phyloP scores from a whole-genome alignment of 2,888 invertebrate species.

The Synanthedon vespiformis region DNA sequence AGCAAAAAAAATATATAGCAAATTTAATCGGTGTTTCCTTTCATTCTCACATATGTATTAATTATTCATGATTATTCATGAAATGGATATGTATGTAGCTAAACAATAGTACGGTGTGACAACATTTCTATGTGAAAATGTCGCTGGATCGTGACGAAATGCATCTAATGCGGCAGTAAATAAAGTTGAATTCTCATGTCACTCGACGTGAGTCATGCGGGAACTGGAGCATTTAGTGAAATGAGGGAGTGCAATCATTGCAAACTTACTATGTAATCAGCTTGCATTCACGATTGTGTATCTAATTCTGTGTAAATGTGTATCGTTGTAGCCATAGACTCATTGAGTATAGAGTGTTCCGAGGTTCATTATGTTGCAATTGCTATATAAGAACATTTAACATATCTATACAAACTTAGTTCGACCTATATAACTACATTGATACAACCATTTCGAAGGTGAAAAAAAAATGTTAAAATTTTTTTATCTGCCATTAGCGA shows the following conservation, averaged over 20 bases:
- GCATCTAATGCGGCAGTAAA: neutral
- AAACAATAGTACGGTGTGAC: neutral
- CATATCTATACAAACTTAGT: too few relatives aligned
- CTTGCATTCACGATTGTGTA: too few relatives aligned
- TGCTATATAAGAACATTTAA: too few relatives aligned
- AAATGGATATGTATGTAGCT: neutral
- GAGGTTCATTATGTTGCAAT: too few relatives aligned
- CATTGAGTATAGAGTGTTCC: too few relatives aligned
- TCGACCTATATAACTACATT: too few relatives aligned
- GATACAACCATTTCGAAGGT: too few relatives aligned
- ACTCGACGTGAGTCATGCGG: constrained; percentile 5
- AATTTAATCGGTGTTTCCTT: constrained; percentile 5
- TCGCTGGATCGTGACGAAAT: constrained; percentile 1
- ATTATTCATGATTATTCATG: neutral
- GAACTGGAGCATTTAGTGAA: constrained; percentile 23
- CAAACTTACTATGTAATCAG: too few relatives aligned
- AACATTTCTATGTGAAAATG: constrained; percentile 7
- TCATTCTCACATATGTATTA: constrained; percentile 8
- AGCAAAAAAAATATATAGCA: neutral
- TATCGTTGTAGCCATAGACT: too few relatives aligned
- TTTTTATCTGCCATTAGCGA: too few relatives aligned
- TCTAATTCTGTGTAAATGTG: too few relatives aligned
- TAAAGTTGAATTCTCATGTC: constrained; percentile 10
- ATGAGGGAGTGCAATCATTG: constrained; percentile 1
- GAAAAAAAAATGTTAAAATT: too few relatives aligned